phyloP scores from a whole-genome alignment of 2,113 vertebrate genomes.

The Halichoerus grypus region DNA sequence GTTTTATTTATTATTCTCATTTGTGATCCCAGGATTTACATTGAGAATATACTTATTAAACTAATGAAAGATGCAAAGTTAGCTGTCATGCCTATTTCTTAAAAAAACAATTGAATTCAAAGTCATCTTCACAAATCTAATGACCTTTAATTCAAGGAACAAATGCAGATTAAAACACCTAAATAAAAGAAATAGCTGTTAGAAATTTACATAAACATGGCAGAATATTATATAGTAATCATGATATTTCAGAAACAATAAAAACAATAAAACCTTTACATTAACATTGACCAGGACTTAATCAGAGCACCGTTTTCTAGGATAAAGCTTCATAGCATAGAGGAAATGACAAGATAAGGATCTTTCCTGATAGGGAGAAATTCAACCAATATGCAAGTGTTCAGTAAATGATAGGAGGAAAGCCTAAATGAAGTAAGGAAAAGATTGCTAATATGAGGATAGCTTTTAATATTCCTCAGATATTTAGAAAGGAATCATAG shows the following conservation, averaged over 20 bases:
- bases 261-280: constrained; percentile 3
- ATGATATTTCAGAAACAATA: constrained; percentile 16
- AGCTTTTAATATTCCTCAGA: not conserved
- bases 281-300: constrained; percentile 23
- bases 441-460: not conserved
- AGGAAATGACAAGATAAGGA: not conserved
- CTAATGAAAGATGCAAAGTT: constrained; percentile 58
- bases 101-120: constrained; percentile 56
- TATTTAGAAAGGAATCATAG: constrained; percentile 49
- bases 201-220: constrained; percentile 5
- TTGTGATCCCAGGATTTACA: constrained; percentile 62
- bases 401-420: constrained; percentile 9
- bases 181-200: constrained; percentile 21
- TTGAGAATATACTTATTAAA: constrained; percentile 56
- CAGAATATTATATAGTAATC: constrained; percentile 18
- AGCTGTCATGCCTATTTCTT: constrained; percentile 48
- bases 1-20: constrained; percentile 65
- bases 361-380: not conserved
- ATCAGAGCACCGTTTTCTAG: not conserved
- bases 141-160: constrained; percentile 38
- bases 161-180: constrained; percentile 56
- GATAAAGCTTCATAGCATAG: not conserved
- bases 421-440: not conserved
- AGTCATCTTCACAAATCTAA: constrained; percentile 42
- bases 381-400: not conserved